A percentile compares a stretch with the other conserved stretches of the same genome.
phyloP scores from a whole-genome alignment of 1,140 invertebrate species.

The Bathynomus jamesi region DNA sequence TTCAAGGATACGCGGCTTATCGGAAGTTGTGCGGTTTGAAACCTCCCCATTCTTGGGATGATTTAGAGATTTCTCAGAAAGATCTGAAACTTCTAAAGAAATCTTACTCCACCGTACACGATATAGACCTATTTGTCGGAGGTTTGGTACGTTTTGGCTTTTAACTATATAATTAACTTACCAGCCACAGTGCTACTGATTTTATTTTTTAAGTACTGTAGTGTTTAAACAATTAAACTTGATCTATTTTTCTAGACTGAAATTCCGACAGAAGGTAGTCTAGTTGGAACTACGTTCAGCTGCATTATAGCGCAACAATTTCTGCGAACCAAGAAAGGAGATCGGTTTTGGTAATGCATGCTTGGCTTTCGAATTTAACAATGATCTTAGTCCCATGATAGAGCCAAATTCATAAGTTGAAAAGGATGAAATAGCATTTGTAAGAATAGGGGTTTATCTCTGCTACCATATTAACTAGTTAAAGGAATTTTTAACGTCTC shows the following conservation, averaged over 20 bases:
- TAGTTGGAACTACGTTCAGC: slow-evolving; percentile 53
- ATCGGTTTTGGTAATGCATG: slow-evolving; percentile 49
- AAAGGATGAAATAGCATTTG: too few relatives aligned
- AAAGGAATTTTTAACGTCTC: too few relatives aligned
- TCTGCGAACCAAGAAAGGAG: slow-evolving; percentile 49
- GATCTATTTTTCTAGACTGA: too few relatives aligned
- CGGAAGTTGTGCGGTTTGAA: not conserved
- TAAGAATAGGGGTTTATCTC: too few relatives aligned
- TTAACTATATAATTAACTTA: not conserved
- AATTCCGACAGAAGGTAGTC: slow-evolving; percentile 45
- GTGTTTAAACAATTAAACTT: too few relatives aligned
- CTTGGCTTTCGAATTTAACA: too few relatives aligned
- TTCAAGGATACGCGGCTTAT: not conserved
- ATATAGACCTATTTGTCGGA: not conserved
- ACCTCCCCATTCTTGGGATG: not conserved
- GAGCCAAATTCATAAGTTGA: too few relatives aligned
- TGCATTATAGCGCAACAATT: slow-evolving; percentile 55
- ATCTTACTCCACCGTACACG: not conserved
- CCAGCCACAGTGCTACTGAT: not conserved
- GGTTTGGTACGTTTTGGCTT: not conserved
- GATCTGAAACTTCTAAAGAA: not conserved
- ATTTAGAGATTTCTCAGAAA: not conserved
- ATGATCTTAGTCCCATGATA: too few relatives aligned
- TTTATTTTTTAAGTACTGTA: too few relatives aligned
- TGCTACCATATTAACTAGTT: too few relatives aligned